A percentile compares a stretch with the other conserved stretches of the same genome.
Conservation (phyloP, 2,113 vertebrate genomes). For the Camelus bactrianus region DNA sequence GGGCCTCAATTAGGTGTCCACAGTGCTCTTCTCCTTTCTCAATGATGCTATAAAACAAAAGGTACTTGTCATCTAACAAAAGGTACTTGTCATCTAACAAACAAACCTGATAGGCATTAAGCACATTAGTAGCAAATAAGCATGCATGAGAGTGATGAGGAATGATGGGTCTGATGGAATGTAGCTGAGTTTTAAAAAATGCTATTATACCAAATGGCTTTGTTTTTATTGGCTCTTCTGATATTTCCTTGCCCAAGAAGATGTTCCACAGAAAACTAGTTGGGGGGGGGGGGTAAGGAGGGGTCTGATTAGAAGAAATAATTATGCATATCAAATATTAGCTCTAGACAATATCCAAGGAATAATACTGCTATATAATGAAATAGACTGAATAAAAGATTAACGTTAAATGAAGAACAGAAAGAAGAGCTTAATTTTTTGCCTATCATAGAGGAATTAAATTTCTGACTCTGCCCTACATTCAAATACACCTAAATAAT, state of each 20-base stretch:
- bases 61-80: constrained; percentile 62
- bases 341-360: background rate
- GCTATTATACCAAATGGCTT: background rate
- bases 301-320: constrained; percentile 40
- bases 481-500: constrained; percentile 43
- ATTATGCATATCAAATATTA: background rate
- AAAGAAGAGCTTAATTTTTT: background rate
- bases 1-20: constrained; percentile 95
- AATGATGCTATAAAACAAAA: constrained; percentile 92
- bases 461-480: background rate
- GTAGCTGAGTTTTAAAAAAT: background rate
- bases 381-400: constrained; percentile 37
- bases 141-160: background rate
- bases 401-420: background rate
- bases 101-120: background rate
- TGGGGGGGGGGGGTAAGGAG: background rate
- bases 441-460: background rate
- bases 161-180: background rate
- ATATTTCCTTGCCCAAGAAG: background rate
- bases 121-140: background rate
- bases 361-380: constrained; percentile 37
- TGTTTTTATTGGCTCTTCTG: background rate
- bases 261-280: background rate
- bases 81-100: constrained; percentile 59
- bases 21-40: constrained; percentile 98